A percentile compares a stretch with the other conserved stretches of the same genome.
Conservation (phyloP, 1,140 invertebrate genomes). For the Nixonia krombeini region DNA sequence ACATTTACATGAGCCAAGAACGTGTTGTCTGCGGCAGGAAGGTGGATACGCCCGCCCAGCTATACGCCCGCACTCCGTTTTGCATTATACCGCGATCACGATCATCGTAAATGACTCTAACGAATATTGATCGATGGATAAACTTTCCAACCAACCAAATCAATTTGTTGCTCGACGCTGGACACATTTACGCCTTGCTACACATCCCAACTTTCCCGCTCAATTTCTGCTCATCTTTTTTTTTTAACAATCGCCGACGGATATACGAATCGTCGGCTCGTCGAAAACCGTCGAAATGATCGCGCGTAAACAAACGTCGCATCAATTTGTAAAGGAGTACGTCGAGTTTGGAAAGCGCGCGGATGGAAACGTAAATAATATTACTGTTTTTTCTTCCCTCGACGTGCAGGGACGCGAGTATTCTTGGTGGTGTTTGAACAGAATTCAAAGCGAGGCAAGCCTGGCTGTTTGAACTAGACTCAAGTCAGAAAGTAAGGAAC, state of each 20-base stretch:
- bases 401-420: too few relatives aligned
- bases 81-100: slow-evolving; percentile 23
- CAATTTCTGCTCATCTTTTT: too few relatives aligned
- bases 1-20: slow-evolving; percentile 50
- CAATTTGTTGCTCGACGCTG: too few relatives aligned
- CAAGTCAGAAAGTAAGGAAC: slow-evolving; percentile 9
- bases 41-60: slow-evolving; percentile 24
- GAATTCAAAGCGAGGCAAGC: background rate
- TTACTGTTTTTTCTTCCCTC: background rate
- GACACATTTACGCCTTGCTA: too few relatives aligned
- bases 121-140: slow-evolving; percentile 30
- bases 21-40: slow-evolving; percentile 40
- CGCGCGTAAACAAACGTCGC: too few relatives aligned
- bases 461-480: slow-evolving; percentile 1
- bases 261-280: too few relatives aligned
- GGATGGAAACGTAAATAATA: slow-evolving; percentile 2
- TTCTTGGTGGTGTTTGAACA: background rate
- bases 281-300: too few relatives aligned
- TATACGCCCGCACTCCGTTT: slow-evolving; percentile 22
- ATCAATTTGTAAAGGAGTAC: background rate
- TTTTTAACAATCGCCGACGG: too few relatives aligned
- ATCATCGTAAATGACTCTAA: slow-evolving; percentile 32
- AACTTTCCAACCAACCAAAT: slow-evolving; percentile 9
- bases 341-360: background rate
- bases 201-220: too few relatives aligned